Conservation (phyloP, 2,113 vertebrate genomes). For the Gambusia holbrooki region DNA sequence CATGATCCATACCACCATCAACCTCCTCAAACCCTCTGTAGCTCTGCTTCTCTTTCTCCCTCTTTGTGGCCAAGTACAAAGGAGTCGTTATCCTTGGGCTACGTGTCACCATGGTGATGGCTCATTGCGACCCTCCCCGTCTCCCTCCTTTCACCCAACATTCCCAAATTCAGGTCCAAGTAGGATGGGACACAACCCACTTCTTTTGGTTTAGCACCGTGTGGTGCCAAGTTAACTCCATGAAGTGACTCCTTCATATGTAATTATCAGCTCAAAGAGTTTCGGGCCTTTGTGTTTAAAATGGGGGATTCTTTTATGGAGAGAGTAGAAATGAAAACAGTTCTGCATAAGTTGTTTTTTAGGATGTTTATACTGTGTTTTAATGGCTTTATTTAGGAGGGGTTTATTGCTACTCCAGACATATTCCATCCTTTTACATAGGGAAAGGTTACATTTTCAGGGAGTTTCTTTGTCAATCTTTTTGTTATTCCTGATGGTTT, state of each 20-base stretch:
- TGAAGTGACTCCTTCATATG: slow-evolving; percentile 3
- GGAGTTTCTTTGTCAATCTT: not conserved
- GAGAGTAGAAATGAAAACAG: too few species aligned
- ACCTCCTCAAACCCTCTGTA: slow-evolving; percentile 25
- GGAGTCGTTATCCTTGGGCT: slow-evolving; percentile 73
- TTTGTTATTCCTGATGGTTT: not conserved
- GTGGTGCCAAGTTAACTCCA: slow-evolving; percentile 20
- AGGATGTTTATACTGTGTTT: not conserved
- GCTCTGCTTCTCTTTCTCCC: slow-evolving; percentile 60
- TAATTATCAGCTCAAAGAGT: slow-evolving; percentile 9
- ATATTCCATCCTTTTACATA: not conserved
- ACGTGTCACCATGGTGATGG: slow-evolving; percentile 60
- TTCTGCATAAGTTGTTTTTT: not conserved
- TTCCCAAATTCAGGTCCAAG: slow-evolving; percentile 77
- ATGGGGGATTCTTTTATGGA: not conserved
- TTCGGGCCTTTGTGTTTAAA: not conserved
- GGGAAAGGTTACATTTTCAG: not conserved
- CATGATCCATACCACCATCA: not conserved
- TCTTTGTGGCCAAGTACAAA: slow-evolving; percentile 74
- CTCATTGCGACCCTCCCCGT: slow-evolving; percentile 33
- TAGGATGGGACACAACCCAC: slow-evolving; percentile 51
- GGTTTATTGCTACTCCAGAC: not conserved
- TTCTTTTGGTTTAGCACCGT: slow-evolving; percentile 23
- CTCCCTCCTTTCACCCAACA: slow-evolving; percentile 25
- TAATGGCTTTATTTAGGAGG: not conserved